Evolutionary conservation across 2,113 vertebrate genomes (phyloP).

Genomic region (Oryzias javanicus): DNA sequence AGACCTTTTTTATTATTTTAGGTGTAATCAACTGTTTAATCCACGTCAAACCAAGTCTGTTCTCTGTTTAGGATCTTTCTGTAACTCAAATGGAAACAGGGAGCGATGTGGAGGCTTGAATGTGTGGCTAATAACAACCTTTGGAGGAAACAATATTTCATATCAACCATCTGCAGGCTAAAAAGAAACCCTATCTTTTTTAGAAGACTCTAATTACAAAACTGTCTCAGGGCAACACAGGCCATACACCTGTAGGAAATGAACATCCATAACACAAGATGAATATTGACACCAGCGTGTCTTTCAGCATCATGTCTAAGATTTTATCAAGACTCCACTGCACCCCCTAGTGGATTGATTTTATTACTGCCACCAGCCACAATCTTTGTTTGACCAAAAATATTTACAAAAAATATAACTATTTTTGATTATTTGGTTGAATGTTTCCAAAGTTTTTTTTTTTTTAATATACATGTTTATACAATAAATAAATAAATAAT

Average conservation of each 20-base stretch:
- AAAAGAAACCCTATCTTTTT: constrained; percentile 39
- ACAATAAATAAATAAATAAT: neutral
- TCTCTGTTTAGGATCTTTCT: no score
- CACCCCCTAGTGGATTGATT: constrained; percentile 9
- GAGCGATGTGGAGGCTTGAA: constrained; percentile 8
- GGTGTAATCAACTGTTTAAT: no score
- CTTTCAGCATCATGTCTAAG: neutral
- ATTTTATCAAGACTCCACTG: constrained; percentile 1
- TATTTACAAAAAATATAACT: neutral
- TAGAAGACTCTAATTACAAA: constrained; percentile 28
- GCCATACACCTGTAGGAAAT: constrained; percentile 29
- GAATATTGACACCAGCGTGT: constrained; percentile 2
- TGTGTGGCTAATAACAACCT: constrained; percentile 8
- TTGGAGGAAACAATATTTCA: neutral
- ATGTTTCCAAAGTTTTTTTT: neutral
- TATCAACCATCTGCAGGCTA: constrained; percentile 16
- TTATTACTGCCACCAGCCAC: neutral
- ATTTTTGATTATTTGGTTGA: neutral
- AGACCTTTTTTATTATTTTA: no score
- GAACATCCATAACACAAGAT: constrained; percentile 33
- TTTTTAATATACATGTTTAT: no score
- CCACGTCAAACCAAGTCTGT: no score
- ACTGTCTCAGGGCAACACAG: neutral
- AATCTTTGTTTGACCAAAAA: neutral
- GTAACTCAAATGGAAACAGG: neutral